phyloP scores from a whole-genome alignment of 2,113 vertebrate genomes.

The Planiliza haematocheilus region DNA sequence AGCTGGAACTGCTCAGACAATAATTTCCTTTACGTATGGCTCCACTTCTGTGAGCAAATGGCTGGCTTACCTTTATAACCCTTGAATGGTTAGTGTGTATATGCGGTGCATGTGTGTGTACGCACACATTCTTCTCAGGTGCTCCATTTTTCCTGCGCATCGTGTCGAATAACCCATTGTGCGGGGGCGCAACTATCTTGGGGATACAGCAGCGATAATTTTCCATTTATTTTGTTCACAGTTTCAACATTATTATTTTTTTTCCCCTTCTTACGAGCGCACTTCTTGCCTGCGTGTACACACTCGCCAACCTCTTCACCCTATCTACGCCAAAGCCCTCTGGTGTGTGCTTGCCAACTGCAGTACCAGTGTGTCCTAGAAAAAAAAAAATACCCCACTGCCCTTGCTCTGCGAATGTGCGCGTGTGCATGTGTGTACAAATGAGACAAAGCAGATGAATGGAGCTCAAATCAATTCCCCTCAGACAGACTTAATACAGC shows the following conservation, averaged over 20 bases:
- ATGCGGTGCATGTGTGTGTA: too few relatives aligned
- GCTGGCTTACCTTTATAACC: slow-evolving; percentile 59
- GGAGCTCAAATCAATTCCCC: slow-evolving; percentile 82
- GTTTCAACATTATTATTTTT: slow-evolving; percentile 4
- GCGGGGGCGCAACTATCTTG: slow-evolving; percentile 13
- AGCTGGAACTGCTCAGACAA: slow-evolving; percentile 39
- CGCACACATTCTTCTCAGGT: slow-evolving; percentile 55
- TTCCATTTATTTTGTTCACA: slow-evolving; percentile 39
- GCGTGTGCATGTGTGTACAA: slow-evolving; percentile 53
- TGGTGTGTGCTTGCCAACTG: slow-evolving; percentile 53
- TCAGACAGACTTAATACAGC: slow-evolving; percentile 79
- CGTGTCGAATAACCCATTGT: slow-evolving; percentile 35
- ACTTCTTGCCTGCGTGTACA: background rate
- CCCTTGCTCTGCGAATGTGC: slow-evolving; percentile 69
- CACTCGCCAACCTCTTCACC: slow-evolving; percentile 34
- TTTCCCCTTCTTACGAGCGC: slow-evolving; percentile 5
- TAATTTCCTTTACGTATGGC: slow-evolving; percentile 24
- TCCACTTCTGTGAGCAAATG: slow-evolving; percentile 44
- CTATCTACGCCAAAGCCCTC: slow-evolving; percentile 36
- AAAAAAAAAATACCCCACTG: slow-evolving; percentile 63
- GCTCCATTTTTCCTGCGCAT: slow-evolving; percentile 27
- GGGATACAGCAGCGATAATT: slow-evolving; percentile 39
- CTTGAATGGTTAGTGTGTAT: slow-evolving; percentile 39
- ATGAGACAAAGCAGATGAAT: slow-evolving; percentile 81
- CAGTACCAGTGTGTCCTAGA: slow-evolving; percentile 66